Conservation (phyloP, 2,797 vertebrate species). For the Scolopax rusticola region DNA sequence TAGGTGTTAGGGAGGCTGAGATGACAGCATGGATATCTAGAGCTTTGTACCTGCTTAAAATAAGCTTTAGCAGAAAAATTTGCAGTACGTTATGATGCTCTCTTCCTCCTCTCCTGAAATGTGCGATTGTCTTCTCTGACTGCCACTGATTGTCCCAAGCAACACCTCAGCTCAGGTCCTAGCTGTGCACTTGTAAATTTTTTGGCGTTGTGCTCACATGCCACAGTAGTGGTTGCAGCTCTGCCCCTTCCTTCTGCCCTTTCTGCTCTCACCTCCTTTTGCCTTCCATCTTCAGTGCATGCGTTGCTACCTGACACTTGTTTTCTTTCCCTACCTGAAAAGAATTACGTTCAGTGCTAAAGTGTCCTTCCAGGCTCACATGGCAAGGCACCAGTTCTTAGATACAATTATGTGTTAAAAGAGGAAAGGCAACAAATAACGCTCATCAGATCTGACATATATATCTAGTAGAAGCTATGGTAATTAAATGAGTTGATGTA, state of each 20-base stretch:
- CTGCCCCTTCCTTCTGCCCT: neutral
- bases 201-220: neutral
- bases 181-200: neutral
- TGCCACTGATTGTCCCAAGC: neutral
- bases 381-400: neutral
- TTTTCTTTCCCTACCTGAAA: neutral
- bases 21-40: neutral
- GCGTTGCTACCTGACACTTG: neutral
- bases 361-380: neutral
- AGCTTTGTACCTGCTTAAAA: neutral
- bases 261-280: neutral
- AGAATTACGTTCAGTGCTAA: neutral
- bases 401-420: neutral
- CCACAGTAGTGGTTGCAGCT: neutral
- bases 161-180: neutral
- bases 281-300: neutral
- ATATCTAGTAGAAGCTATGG: neutral
- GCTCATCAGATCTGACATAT: neutral
- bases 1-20: rapidly evolving
- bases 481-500: neutral
- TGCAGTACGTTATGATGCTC: neutral
- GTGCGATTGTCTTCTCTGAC: neutral
- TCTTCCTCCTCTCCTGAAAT: neutral
- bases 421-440: neutral
- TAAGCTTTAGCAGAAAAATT: neutral